Base-by-base conservation (phyloP, 2,113 vertebrate species). In the Pitta sordida region DNA sequence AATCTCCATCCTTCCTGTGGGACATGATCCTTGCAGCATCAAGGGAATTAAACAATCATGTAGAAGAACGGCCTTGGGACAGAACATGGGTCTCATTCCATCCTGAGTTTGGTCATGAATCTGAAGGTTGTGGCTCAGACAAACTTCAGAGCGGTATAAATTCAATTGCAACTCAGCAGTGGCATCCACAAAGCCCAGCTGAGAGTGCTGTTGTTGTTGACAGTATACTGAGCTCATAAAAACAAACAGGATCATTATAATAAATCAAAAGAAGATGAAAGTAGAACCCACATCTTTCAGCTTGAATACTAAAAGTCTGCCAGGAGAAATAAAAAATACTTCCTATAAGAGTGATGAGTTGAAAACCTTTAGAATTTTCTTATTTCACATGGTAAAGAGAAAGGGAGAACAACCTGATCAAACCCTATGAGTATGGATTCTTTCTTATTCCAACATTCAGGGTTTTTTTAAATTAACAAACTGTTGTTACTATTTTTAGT, bases 181-280 rank as follows among this genome's bases (percentile, higher is more conserved):
- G 1, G 60, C 79, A 75, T 93, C 86, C 71, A 91, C 76, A 93
- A 91, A 95, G 76, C 67, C 83, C 83, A 94, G 52, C 90, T 94
- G 91, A 94, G 74, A 88, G 80, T 86, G 56, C 52, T 0, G 51
- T 94, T 83, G 68, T 92, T 95, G 88, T 92, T 96, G 96, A 96
- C 94, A 95, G 83, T 92, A 64, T 93, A 93, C 68, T 92, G 83
- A 93, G 52, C 90, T 95, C 39, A 71, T 78, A 55, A 95, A 93
- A 94, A 90, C 85, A 96, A 93, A 83, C 71, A 78, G 52, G 30
- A 86, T 90, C 91, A 86, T 92, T 93, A 71, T 83, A n/a, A 86
- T 93, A 96, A 96, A 96, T 96, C 88, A 95, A 95, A 94, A 93
- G 88, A 94, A 94, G 83, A 95, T 95, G 94, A 96, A 94, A 94